Conservation (phyloP, 2,113 vertebrate species). For the Talpa occidentalis region DNA sequence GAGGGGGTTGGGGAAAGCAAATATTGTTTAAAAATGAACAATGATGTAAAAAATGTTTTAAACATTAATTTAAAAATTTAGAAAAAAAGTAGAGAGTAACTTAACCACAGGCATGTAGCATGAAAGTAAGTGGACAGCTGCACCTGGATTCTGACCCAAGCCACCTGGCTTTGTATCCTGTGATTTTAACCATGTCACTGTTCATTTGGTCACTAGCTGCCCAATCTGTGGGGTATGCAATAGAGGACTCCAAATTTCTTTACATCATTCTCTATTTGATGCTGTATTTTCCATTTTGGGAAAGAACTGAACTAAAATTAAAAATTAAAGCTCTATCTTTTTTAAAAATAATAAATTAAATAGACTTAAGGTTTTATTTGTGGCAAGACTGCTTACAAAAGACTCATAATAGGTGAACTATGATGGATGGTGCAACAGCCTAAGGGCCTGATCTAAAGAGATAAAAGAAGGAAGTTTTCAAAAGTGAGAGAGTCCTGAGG, state of each 20-base stretch:
- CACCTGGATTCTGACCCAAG: not conserved
- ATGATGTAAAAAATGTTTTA: no score
- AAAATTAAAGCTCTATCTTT: not conserved
- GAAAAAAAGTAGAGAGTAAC: not conserved
- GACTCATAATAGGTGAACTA: not conserved
- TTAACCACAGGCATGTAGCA: not conserved
- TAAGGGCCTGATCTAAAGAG: not conserved
- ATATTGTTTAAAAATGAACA: no score
- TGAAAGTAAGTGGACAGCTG: not conserved
- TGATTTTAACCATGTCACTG: not conserved
- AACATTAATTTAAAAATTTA: no score
- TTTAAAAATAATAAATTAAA: no score
- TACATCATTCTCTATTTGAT: not conserved
- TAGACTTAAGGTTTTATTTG: not conserved
- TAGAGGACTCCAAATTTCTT: not conserved
- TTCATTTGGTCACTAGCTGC: not conserved
- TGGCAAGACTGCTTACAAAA: not conserved
- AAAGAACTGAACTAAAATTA: not conserved
- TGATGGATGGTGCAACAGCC: not conserved
- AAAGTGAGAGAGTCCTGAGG: not conserved
- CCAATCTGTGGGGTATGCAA: not conserved
- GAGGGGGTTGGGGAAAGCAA: no score
- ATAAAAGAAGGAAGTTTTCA: not conserved
- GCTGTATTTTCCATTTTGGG: not conserved
- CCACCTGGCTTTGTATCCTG: not conserved